A percentile compares a stretch with the other conserved stretches of the same genome.
Conservation (phyloP, 1,140 invertebrate genomes). For the Nylanderia fulva region DNA sequence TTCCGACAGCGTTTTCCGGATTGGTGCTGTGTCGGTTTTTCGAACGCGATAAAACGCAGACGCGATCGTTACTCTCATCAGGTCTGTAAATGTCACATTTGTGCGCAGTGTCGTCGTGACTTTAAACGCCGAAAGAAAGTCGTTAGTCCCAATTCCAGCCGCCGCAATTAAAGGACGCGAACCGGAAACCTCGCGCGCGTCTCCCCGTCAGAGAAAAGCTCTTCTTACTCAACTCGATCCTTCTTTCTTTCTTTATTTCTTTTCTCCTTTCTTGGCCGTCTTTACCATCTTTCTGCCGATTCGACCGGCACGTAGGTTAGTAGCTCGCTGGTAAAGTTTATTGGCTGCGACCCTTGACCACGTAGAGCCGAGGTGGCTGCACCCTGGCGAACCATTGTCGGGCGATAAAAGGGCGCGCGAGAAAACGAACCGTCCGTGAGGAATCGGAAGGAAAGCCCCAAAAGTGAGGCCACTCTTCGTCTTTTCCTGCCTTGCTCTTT, state of each 20-base stretch:
- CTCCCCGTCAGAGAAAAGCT: slow-evolving; percentile 27
- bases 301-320: slow-evolving; percentile 42
- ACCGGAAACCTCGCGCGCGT: slow-evolving; percentile 21
- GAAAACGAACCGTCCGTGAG: slow-evolving; percentile 63
- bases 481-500: slow-evolving; percentile 26
- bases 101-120: background rate
- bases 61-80: slow-evolving; percentile 20
- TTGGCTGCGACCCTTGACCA: slow-evolving; percentile 62
- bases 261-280: background rate
- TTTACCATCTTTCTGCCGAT: slow-evolving; percentile 30
- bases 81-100: slow-evolving; percentile 25
- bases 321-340: slow-evolving; percentile 52
- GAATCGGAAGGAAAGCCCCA: slow-evolving; percentile 1
- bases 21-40: background rate
- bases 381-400: slow-evolving; percentile 62
- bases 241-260: background rate
- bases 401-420: slow-evolving; percentile 67
- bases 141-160: slow-evolving; percentile 34
- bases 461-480: slow-evolving; percentile 55
- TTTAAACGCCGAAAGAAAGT: slow-evolving; percentile 54
- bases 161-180: slow-evolving; percentile 43
- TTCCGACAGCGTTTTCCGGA: background rate
- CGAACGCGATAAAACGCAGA: slow-evolving; percentile 33
- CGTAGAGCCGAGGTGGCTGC: slow-evolving; percentile 27
- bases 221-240: background rate